Conservation (phyloP, 2,113 vertebrate species). For the Tragelaphus imberbis region DNA sequence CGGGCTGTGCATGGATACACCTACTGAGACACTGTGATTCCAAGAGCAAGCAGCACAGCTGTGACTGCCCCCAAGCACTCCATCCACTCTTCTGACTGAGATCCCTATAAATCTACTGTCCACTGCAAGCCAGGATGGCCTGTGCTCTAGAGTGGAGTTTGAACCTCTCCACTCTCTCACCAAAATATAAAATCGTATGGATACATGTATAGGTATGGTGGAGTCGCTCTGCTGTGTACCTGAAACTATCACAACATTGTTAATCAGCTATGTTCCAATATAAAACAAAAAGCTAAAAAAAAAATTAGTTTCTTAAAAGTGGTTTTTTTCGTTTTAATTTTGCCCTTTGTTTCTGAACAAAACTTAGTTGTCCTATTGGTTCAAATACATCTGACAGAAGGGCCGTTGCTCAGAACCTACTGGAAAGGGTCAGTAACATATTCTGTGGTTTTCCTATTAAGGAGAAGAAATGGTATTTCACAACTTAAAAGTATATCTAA, state of each 20-base stretch:
- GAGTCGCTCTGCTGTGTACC: background rate
- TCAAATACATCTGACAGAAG: background rate
- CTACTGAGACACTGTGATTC: background rate
- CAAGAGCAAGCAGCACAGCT: background rate
- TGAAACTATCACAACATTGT: background rate
- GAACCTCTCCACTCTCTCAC: background rate
- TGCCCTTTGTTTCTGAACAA: background rate
- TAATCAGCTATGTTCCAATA: background rate
- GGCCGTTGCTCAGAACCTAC: background rate
- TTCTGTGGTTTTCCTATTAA: background rate
- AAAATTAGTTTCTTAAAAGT: background rate
- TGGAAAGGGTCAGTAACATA: background rate
- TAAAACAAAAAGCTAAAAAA: background rate
- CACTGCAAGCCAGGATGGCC: background rate
- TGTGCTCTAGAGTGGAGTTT: background rate
- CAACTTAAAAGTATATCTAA: background rate
- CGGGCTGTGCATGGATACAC: background rate
- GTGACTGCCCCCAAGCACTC: fast-evolving
- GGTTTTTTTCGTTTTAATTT: fast-evolving
- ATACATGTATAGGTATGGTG: background rate
- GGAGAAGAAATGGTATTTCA: background rate
- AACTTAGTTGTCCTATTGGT: background rate
- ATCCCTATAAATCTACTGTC: background rate
- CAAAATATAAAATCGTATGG: background rate
- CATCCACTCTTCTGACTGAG: background rate